phyloP scores from a whole-genome alignment of 2,797 vertebrate genomes.

The Psittacula derbiana region DNA sequence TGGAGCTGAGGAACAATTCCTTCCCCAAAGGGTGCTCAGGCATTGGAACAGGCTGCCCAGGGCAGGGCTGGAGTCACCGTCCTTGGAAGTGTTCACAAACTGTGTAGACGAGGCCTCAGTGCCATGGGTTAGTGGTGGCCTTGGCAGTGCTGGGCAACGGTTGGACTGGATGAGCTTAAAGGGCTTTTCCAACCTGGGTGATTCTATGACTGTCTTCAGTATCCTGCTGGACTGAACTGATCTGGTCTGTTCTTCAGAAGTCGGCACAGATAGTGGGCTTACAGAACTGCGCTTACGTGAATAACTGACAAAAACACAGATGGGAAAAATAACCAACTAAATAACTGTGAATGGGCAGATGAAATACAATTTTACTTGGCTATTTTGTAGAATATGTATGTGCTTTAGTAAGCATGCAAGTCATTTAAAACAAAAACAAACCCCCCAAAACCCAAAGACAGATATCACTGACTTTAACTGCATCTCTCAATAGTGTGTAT shows the following conservation, averaged over 20 bases:
- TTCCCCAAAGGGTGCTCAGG: too few relatives aligned
- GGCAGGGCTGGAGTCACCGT: too few relatives aligned
- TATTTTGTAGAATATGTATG: not conserved
- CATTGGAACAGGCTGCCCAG: too few relatives aligned
- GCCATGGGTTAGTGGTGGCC: not conserved
- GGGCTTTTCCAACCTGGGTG: not conserved
- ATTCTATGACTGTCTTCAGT: not conserved
- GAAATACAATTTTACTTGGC: not conserved
- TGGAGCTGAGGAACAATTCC: too few relatives aligned
- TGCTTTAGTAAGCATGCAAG: not conserved
- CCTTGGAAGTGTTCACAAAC: too few relatives aligned
- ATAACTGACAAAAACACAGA: not conserved
- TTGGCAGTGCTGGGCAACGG: not conserved
- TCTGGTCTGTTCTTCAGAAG: not conserved
- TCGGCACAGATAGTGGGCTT: not conserved
- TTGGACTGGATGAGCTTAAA: not conserved
- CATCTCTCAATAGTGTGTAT: not conserved
- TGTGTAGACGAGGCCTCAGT: too few relatives aligned
- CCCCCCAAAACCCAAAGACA: not conserved
- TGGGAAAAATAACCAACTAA: not conserved
- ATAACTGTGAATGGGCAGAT: not conserved
- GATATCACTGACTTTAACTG: not conserved
- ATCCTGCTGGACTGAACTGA: too few relatives aligned
- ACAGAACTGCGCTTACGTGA: not conserved
- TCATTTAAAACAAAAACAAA: not conserved